phyloP scores from a whole-genome alignment of 2,888 invertebrate genomes.

The Chrysotoxum bicinctum region DNA sequence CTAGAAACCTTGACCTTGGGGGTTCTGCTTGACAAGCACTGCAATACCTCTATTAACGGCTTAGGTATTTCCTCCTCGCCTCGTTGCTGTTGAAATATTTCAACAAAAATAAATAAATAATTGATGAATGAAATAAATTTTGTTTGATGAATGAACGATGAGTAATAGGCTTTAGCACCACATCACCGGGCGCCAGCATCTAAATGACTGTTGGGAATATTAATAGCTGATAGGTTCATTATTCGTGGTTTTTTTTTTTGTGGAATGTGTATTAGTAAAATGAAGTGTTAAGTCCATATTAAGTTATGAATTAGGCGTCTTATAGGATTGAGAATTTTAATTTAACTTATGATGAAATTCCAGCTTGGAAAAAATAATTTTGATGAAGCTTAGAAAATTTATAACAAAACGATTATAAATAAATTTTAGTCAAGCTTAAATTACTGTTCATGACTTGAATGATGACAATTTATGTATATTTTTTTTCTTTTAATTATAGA shows the following conservation, averaged over 20 bases:
- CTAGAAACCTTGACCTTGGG: constrained; percentile 37
- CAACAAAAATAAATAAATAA: constrained; percentile 6
- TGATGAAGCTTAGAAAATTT: not conserved
- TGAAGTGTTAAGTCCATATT: constrained; percentile 27
- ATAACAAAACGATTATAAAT: not conserved
- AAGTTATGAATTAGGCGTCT: constrained; percentile 28
- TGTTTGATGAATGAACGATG: constrained; percentile 56
- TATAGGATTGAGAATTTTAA: constrained; percentile 15
- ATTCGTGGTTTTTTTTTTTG: constrained; percentile 4
- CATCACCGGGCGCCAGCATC: constrained; percentile 32
- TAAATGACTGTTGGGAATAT: constrained; percentile 33
- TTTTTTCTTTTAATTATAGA: not conserved
- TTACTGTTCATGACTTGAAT: not conserved
- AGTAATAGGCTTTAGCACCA: constrained; percentile 12
- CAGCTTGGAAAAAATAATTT: not conserved
- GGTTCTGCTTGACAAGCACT: constrained; percentile 24
- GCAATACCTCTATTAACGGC: constrained; percentile 40
- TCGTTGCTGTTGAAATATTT: not conserved
- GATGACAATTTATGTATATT: too few species aligned
- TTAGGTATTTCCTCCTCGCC: constrained; percentile 12
- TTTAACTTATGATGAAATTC: constrained; percentile 14
- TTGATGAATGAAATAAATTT: constrained; percentile 14
- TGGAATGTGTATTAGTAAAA: not conserved
- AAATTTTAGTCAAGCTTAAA: not conserved
- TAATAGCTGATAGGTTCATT: constrained; percentile 36